Evolutionary conservation across 2,888 invertebrate genomes (phyloP), one percentile per base, ranked within the genome.

Genomic region (Scaptomyza parva): DNA sequence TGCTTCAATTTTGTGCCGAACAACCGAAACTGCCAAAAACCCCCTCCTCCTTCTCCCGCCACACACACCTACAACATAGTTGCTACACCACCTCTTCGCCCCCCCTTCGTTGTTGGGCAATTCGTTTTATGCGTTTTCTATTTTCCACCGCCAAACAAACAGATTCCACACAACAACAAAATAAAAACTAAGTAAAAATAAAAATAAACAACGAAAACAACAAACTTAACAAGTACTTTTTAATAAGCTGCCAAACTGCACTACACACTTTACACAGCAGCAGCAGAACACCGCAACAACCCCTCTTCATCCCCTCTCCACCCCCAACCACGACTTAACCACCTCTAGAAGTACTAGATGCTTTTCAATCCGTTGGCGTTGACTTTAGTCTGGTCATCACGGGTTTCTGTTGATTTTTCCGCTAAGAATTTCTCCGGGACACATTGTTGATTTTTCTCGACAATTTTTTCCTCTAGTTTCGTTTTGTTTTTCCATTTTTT

Each of bases 381-480:
- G 69, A 72, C 77, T 77, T 60, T 60, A 58, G 40, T 48, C 59
- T 62, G 40, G 54, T 57, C 61, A 70, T 35, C 41, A 53, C 40
- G 54, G 63, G 51, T 50, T 86, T 78, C 76, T 80, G 80, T 86
- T 80, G 80, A 83, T 80, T 80, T 80, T 86, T 70, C 76, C 61
- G 48, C 41, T 39, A 2, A 54, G 62, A 40, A 39, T 20, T 54
- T 20, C 40, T 41, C 52, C 22, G 44, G 48, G 40, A 48, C 55
- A 33, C 40, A 37, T 50, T 69, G 64, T 69, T 73, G 69, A 64
- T 69, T 70, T 74, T 74, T 1, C 35, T 17, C 52, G 48, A 41
- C 17, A 30, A 44, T 57, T 67, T 66, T 64, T n/a, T 30, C 28
- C 28, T 12, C 12, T 12, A 26, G 11, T 12, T 30, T 30, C 12